Base-by-base conservation (phyloP, 1,140 invertebrate species). In the Brachionus asplanchnoidis region DNA sequence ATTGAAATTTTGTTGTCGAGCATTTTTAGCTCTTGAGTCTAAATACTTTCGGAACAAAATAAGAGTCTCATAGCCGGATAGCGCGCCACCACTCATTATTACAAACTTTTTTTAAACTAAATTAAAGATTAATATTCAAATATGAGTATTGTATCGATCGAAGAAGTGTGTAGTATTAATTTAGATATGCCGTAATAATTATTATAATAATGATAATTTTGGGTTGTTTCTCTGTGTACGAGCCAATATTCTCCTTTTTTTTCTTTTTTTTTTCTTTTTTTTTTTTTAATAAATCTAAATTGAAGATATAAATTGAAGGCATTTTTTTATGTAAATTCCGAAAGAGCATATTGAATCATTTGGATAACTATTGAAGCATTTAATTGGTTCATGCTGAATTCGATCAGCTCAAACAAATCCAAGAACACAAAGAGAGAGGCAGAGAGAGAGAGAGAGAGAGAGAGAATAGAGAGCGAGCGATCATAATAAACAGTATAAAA, bases 181-280 rank as follows among this genome's bases (percentile, higher is more conserved):
- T 60, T 60, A 60, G 53, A 60, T 60, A 60, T 60, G 53, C 53
- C 53, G 53, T 60, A 60, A 60, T 60, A 60, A 60, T 56, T 56
- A 56, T 46, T 12, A 46, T 60, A 20, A 60, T 60, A 60, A 60
- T 60, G 53, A 60, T 60, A 60, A 60, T 60, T 32, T 56, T 56
- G 6, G 17, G 20, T 56, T 56, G 53, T 56, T 56, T 23, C 50
- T 56, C 53, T 46, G 14, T 46, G 44, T 20, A 60, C 8, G 20
- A 60, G 53, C 17, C 53, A 53, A 53, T 53, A 53, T 53, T 53
- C 46, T 53, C 46, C 1, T 36, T 36, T 6, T 36, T 36, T 36
- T 36, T 28, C 26, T 28, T 36, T 36, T 36, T 7, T 7, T 60
- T 60, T 20, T 11, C 8, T 9, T 20, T 60, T 60, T 60, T 60